phyloP scores from a whole-genome alignment of 2,797 vertebrate genomes.

The Sebastes trivittatus region DNA sequence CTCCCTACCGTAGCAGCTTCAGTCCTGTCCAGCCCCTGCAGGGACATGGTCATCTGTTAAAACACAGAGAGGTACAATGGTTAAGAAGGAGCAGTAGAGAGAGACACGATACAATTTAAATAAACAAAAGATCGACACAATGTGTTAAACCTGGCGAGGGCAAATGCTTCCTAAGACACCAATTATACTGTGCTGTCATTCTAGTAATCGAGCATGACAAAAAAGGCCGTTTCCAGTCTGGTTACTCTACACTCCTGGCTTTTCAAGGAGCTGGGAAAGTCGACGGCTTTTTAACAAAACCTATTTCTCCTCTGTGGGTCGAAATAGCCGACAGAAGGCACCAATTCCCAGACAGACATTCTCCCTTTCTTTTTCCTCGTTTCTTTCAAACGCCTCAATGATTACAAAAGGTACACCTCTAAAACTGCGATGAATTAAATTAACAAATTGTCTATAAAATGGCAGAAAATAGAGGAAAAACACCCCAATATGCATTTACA shows the following conservation, averaged over 20 bases:
- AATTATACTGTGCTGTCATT: background rate
- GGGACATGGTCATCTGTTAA: slow-evolving; percentile 78
- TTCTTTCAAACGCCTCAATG: background rate
- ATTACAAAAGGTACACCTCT: background rate
- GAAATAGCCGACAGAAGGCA: slow-evolving; percentile 19
- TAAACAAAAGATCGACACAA: background rate
- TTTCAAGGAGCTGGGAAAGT: slow-evolving; percentile 47
- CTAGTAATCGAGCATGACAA: background rate
- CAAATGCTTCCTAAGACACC: background rate
- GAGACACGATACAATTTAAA: background rate
- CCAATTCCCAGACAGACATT: slow-evolving; percentile 20
- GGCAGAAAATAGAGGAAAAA: background rate
- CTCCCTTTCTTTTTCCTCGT: background rate
- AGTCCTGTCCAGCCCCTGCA: slow-evolving; percentile 65
- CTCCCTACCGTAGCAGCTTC: slow-evolving; percentile 72
- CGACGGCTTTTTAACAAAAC: slow-evolving; percentile 29
- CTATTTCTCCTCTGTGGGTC: slow-evolving; percentile 5
- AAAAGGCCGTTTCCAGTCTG: slow-evolving; percentile 12
- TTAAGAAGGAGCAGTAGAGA: background rate
- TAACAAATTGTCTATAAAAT: background rate
- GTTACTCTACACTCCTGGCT: background rate
- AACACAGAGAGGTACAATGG: background rate
- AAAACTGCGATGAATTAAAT: background rate
- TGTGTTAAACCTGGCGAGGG: background rate
- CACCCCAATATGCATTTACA: background rate